Percentiles rank a stretch among this genome's conserved stretches.
Conservation (phyloP, 2,113 vertebrate genomes). For the Boulengeromyrus knoepffleri region DNA sequence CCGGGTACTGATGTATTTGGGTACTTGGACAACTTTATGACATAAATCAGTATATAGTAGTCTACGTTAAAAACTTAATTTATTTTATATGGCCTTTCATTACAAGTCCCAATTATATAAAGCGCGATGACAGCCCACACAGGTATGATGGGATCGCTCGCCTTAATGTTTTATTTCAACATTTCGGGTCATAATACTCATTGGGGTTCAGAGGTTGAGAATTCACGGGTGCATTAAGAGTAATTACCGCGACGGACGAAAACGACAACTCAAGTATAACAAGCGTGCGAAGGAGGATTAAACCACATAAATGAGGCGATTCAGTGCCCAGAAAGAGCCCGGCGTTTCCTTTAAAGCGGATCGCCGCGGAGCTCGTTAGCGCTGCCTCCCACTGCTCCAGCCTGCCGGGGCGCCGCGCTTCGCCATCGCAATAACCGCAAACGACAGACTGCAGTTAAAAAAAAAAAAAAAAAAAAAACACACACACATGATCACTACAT, state of each 20-base stretch:
- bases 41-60: neutral
- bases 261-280: neutral
- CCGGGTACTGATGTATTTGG: neutral
- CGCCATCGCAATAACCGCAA: constrained; percentile 42
- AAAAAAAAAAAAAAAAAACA: neutral
- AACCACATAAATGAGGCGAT: neutral
- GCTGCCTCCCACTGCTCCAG: constrained; percentile 50
- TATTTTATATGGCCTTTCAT: neutral
- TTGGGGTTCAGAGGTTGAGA: neutral
- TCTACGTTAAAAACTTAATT: neutral
- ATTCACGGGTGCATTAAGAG: neutral
- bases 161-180: neutral
- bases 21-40: neutral
- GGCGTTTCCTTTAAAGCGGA: constrained; percentile 49
- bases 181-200: neutral
- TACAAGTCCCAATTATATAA: neutral
- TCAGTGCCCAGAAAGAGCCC: constrained; percentile 45
- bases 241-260: neutral
- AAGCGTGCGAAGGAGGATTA: neutral
- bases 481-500: neutral
- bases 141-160: neutral
- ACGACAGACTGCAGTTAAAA: constrained; percentile 48
- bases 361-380: constrained; percentile 56
- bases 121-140: neutral
- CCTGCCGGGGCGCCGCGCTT: constrained; percentile 11